Conservation (phyloP, 1,140 invertebrate genomes). For the Dreissena rostriformis region DNA sequence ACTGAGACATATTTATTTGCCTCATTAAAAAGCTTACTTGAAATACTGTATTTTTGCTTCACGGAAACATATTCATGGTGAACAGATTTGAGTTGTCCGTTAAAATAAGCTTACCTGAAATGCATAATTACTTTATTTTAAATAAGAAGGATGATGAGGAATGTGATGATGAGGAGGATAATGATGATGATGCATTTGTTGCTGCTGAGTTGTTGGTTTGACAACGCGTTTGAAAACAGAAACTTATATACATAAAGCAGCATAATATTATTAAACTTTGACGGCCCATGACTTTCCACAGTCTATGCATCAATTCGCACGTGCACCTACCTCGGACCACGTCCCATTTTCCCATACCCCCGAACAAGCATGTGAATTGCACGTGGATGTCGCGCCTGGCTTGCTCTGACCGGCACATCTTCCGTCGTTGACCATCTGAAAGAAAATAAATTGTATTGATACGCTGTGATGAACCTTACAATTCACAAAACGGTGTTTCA, state of each 20-base stretch:
- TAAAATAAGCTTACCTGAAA: not conserved
- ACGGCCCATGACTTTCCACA: no score
- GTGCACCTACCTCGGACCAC: conserved; percentile 37
- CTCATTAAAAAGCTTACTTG: no score
- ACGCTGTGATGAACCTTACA: not conserved
- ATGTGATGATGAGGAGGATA: not conserved
- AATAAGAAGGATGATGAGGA: not conserved
- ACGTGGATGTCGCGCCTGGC: not conserved
- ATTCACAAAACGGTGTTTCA: not conserved
- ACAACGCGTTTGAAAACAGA: no score
- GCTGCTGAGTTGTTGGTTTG: no score
- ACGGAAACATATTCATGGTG: no score
- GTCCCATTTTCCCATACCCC: conserved; percentile 34
- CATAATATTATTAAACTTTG: no score
- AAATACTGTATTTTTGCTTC: not conserved
- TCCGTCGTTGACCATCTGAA: conserved; percentile 9
- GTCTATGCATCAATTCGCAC: no score
- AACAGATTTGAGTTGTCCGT: no score
- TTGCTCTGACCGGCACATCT: conserved; percentile 19
- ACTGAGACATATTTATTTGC: no score
- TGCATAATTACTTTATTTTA: not conserved
- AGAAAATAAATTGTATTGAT: not conserved
- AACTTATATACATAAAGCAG: no score
- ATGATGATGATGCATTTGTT: not conserved
- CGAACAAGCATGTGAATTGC: conserved; percentile 24